These are phyloP conservation scores for Enteromius argenteus DNA, from an alignment of 2,797 vertebrate species.

Conservation along the genomic window DNA sequence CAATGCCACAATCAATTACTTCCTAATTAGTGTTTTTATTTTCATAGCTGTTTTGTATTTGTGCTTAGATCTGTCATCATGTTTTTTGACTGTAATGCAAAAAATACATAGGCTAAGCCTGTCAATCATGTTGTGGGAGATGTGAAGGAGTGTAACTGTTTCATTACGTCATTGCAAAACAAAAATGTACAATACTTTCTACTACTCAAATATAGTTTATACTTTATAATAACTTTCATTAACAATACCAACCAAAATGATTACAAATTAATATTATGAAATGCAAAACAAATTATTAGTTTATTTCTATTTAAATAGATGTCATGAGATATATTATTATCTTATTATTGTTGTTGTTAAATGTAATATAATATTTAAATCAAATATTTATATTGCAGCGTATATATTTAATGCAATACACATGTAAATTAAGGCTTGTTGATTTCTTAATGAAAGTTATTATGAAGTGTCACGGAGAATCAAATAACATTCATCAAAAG, in stretches of 20 bases:
- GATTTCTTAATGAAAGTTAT: constrained; percentile 31
- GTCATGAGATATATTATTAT: constrained; percentile 17
- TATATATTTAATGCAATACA: background rate
- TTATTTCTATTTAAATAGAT: background rate
- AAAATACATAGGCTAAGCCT: background rate
- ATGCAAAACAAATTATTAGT: background rate
- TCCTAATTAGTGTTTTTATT: constrained; percentile 30
- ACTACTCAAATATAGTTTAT: constrained; percentile 24
- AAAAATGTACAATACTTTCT: constrained; percentile 35
- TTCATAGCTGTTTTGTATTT: constrained; percentile 29
- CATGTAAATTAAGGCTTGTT: background rate
- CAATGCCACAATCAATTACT: background rate
- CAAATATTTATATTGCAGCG: constrained; percentile 21
- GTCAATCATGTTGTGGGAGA: background rate
- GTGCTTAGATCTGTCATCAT: constrained; percentile 30
- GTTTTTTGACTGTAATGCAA: constrained; percentile 5
- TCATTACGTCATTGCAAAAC: constrained; percentile 32
- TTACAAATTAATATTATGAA: background rate
- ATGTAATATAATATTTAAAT: constrained; percentile 12
- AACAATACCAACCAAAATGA: background rate
- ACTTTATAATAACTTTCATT: constrained; percentile 43
- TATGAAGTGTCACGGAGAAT: constrained; percentile 36
- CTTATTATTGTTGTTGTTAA: background rate
- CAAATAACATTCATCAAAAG: constrained; percentile 53
- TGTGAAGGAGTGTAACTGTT: constrained; percentile 35